These are phyloP conservation scores for Portunus trituberculatus DNA, from an alignment of 1,140 invertebrate genomes.

Conservation along the genomic window DNA sequence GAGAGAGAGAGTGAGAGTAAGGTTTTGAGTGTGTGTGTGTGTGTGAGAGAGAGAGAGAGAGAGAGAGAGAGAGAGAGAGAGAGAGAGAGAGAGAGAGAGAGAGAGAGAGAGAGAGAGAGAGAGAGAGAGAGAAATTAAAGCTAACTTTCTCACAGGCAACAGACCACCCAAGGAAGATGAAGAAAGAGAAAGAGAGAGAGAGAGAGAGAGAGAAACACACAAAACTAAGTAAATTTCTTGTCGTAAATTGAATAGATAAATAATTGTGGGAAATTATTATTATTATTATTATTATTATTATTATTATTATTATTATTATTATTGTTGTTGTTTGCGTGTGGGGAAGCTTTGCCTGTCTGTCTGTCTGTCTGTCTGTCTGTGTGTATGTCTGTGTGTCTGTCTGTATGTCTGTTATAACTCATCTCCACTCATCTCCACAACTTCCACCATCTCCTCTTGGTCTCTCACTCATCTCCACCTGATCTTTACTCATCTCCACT, in stretches of 20 bases:
- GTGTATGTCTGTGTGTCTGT: neutral
- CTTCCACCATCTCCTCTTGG: no score
- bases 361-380: neutral
- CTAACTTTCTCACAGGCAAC: neutral
- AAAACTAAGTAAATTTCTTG: neutral
- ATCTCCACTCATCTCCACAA: no score
- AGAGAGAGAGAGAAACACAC: neutral
- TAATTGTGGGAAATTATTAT: no score
- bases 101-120: neutral
- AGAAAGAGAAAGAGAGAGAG: neutral
- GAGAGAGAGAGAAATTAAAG: neutral
- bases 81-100: neutral
- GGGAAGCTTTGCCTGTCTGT: neutral
- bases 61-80: neutral
- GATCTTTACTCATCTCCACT: neutral
- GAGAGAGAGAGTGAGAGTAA: no score
- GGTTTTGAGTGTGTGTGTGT: neutral
- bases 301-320: neutral
- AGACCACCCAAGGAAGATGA: no score
- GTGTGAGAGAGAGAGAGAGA: neutral
- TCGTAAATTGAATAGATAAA: neutral
- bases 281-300: neutral
- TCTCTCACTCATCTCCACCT: no score
- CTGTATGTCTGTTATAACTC: neutral
- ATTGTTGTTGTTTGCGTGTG: neutral